A percentile compares a stretch with the other conserved stretches of the same genome.
Evolutionary conservation across 2,888 invertebrate species (phyloP).

Genomic region (Lycia hirtaria): DNA sequence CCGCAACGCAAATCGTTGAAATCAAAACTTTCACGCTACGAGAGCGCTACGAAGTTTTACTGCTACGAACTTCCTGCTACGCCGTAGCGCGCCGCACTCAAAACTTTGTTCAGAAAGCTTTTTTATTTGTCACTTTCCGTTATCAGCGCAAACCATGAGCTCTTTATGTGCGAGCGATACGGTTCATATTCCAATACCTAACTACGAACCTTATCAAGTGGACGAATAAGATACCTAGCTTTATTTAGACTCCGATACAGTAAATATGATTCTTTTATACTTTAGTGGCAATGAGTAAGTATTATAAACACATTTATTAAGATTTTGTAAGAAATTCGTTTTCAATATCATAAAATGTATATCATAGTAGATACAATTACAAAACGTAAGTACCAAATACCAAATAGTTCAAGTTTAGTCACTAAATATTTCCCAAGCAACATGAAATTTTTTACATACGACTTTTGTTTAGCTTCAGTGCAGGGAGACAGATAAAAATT

Average conservation of each 20-base stretch:
- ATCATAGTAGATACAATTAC: no score
- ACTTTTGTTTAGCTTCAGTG: not conserved
- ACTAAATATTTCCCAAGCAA: not conserved
- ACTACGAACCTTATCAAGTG: slow-evolving; percentile 46
- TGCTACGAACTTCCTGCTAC: slow-evolving; percentile 86
- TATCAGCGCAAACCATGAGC: slow-evolving; percentile 74
- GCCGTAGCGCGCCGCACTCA: slow-evolving; percentile 80
- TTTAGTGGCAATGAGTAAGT: not conserved
- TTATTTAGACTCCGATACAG: slow-evolving; percentile 23
- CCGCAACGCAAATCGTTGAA: slow-evolving; percentile 85
- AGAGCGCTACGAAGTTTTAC: slow-evolving; percentile 85
- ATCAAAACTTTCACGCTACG: slow-evolving; percentile 86
- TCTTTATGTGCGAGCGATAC: slow-evolving; percentile 56
- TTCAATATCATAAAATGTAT: no score
- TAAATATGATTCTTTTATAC: slow-evolving; percentile 8
- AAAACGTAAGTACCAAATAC: no score
- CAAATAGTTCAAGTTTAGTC: no score
- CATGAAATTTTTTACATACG: not conserved
- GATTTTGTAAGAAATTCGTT: no score
- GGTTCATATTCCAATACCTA: slow-evolving; percentile 51
- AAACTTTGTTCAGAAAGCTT: slow-evolving; percentile 83
- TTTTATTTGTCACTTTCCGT: slow-evolving; percentile 83
- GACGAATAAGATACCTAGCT: slow-evolving; percentile 41
- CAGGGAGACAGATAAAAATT: slow-evolving; percentile 10
- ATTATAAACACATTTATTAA: not conserved